Evolutionary conservation across 2,888 invertebrate species (phyloP).

Genomic region (Hypomecis punctinalis): DNA sequence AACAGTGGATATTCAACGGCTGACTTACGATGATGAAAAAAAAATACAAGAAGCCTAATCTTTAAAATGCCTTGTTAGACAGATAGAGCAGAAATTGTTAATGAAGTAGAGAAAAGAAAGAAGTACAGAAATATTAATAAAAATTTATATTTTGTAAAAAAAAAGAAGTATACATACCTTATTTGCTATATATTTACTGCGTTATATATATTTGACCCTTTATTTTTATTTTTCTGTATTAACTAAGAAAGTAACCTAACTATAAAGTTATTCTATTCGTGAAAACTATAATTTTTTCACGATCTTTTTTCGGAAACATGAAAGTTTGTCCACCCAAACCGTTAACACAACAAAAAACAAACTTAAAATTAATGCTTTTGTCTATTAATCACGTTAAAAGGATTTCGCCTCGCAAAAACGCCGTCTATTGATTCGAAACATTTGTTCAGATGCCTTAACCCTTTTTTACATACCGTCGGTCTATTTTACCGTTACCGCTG

Average conservation of each 20-base stretch:
- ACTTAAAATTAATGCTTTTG: conserved; percentile 71
- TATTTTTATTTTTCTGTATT: too few species aligned
- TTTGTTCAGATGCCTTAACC: conserved; percentile 52
- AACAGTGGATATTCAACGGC: too few species aligned
- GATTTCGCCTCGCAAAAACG: conserved; percentile 71
- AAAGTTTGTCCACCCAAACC: conserved; percentile 47
- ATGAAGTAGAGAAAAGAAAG: too few species aligned
- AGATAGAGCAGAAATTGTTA: too few species aligned
- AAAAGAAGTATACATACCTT: too few species aligned
- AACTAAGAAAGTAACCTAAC: background rate
- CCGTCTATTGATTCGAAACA: conserved; percentile 52
- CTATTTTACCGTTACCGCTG: conserved; percentile 64
- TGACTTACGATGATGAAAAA: too few species aligned
- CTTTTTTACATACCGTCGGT: conserved; percentile 67
- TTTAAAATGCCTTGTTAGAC: too few species aligned
- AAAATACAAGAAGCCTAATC: too few species aligned
- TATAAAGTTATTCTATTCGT: background rate
- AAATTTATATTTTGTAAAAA: too few species aligned
- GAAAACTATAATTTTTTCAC: conserved; percentile 22
- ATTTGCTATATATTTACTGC: too few species aligned
- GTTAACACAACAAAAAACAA: conserved; percentile 62
- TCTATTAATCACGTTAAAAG: conserved; percentile 78
- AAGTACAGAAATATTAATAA: too few species aligned
- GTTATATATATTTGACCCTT: too few species aligned
- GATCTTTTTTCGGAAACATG: conserved; percentile 46